A percentile compares a stretch with the other conserved stretches of the same genome.
These are phyloP conservation scores for Mimachlamys varia DNA, from an alignment of 2,888 invertebrate genomes.

Conservation along the genomic window DNA sequence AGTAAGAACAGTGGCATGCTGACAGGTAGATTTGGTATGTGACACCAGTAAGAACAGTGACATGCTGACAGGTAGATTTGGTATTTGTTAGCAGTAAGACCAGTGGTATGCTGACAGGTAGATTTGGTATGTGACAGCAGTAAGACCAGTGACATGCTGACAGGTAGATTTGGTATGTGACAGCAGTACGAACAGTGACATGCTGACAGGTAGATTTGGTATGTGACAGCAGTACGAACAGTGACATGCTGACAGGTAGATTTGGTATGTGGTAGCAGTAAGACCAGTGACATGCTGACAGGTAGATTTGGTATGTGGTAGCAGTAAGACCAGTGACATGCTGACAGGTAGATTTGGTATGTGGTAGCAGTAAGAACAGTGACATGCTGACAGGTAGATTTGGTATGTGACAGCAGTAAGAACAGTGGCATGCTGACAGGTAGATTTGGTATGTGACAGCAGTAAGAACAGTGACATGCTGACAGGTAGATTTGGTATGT, in stretches of 20 bases:
- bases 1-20: neutral
- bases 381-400: neutral
- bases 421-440: neutral
- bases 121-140: neutral
- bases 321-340: too few relatives aligned
- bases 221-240: neutral
- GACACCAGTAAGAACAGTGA: neutral
- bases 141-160: neutral
- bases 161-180: neutral
- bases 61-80: neutral
- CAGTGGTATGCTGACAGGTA: neutral
- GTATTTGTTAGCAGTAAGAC: neutral
- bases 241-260: neutral
- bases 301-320: neutral
- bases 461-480: neutral
- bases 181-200: neutral
- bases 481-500: neutral
- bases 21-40: neutral
- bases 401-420: neutral
- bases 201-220: neutral
- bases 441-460: neutral
- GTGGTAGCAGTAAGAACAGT: too few relatives aligned
- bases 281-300: neutral
- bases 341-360: neutral
- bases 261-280: neutral